Evolutionary conservation across 1,140 invertebrate genomes (phyloP).

Genomic region (Drosophila neocordata): DNA sequence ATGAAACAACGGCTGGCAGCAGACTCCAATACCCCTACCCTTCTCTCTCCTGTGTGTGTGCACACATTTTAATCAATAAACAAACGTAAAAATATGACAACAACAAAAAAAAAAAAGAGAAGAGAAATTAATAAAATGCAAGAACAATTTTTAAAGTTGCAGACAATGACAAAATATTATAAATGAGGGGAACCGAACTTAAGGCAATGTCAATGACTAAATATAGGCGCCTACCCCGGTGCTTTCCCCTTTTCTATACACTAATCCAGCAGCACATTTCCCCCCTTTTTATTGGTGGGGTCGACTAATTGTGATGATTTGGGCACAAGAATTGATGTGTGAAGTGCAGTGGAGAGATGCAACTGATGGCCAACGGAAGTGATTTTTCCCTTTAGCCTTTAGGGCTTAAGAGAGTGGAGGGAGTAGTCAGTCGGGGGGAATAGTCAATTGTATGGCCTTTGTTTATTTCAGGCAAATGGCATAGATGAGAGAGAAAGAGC

Average conservation of each 20-base stretch:
- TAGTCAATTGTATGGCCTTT: slow-evolving; percentile 7
- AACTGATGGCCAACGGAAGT: slow-evolving; percentile 57
- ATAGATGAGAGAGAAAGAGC: slow-evolving; percentile 10
- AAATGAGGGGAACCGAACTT: slow-evolving; percentile 47
- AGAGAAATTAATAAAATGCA: slow-evolving; percentile 79
- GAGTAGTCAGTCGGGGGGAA: not conserved
- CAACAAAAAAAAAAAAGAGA: not conserved
- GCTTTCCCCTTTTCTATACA: not conserved
- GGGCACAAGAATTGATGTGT: slow-evolving; percentile 72
- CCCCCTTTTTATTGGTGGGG: slow-evolving; percentile 12
- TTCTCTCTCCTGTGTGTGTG: slow-evolving; percentile 32
- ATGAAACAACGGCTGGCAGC: slow-evolving; percentile 51
- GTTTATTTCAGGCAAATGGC: slow-evolving; percentile 1
- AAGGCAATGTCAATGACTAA: slow-evolving; percentile 34
- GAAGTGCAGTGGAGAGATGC: slow-evolving; percentile 71
- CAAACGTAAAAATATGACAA: slow-evolving; percentile 80
- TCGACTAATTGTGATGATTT: slow-evolving; percentile 72
- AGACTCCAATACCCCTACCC: slow-evolving; percentile 18
- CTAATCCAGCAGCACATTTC: not conserved
- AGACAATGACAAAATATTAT: slow-evolving; percentile 77
- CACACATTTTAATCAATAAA: slow-evolving; percentile 79
- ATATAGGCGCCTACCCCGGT: slow-evolving; percentile 43
- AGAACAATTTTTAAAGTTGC: slow-evolving; percentile 36
- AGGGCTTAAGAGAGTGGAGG: not conserved
- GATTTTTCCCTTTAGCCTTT: slow-evolving; percentile 59